phyloP scores from a whole-genome alignment of 1,140 invertebrate genomes.

The Sycophila sp. region DNA sequence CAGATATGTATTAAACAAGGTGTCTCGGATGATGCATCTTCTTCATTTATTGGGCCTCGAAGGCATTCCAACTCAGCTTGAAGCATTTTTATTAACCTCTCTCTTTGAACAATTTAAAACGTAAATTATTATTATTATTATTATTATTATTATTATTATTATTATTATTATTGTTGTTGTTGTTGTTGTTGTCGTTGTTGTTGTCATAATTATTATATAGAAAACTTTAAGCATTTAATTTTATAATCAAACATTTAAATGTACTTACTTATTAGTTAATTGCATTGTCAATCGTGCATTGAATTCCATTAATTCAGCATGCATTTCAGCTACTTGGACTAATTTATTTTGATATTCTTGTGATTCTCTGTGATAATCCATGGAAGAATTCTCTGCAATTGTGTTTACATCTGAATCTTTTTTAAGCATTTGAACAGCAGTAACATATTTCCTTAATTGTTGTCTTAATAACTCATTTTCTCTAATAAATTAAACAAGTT shows the following conservation, averaged over 20 bases:
- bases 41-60: constrained; percentile 72
- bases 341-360: constrained; percentile 89
- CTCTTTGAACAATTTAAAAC: constrained; percentile 69
- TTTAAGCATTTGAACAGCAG: constrained; percentile 86
- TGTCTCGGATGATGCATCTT: constrained; percentile 60
- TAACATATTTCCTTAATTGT: constrained; percentile 89
- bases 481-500: constrained; percentile 61
- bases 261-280: constrained; percentile 54
- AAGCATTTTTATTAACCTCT: constrained; percentile 73
- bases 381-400: constrained; percentile 58
- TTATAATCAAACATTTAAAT: neutral
- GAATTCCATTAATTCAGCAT: constrained; percentile 94
- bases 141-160: neutral
- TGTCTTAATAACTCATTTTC: constrained; percentile 90
- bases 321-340: constrained; percentile 95
- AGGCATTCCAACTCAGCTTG: constrained; percentile 76
- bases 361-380: constrained; percentile 77
- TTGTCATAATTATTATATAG: neutral
- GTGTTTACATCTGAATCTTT: constrained; percentile 66
- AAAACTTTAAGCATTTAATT: neutral
- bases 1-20: constrained; percentile 83
- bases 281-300: constrained; percentile 73
- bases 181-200: neutral
- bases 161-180: neutral
- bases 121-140: neutral